Base-by-base conservation (phyloP, 2,113 vertebrate genomes). In the Phycodurus eques region DNA sequence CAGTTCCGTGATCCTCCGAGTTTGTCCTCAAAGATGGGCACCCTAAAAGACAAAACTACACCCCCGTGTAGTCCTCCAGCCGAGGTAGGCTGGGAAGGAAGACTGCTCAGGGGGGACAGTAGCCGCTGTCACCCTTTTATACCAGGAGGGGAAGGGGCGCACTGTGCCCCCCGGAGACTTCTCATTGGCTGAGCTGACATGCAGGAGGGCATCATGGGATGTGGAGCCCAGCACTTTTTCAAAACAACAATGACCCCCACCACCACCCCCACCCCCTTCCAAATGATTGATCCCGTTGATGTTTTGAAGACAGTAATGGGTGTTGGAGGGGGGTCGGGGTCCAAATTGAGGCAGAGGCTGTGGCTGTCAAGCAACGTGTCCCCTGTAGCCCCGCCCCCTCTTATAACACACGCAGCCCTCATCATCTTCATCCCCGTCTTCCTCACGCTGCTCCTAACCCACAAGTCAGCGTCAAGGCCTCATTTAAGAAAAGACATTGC, bases 51-150 rank as follows among this genome's bases (percentile, higher is more conserved):
- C 96, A 95, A 96, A 98, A 98, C 96, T 95, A 96, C 96, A 98
- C 96, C 80, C 94, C 92, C 88, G 93, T 96, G 96, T 95, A 95
- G 96, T 96, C 97, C 97, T 97, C 96, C 96, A 97, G 95, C 97
- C 94, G 96, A 98, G 96, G 97, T 94, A 96, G 95, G 96, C 92
- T 95, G 96, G 96, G 96, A 96, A 97, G 94, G 95, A 94, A 94
- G 90, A 96, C 96, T 96, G 96, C 97, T 99, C 94, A 94, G 91
- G 94, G 95, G 92, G 90, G 94, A 86, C 94, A 92, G 92, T 80
- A 93, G 88, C 88, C 94, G 88, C 84, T 75, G 79, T 88, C 87
- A 81, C 81, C 92, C 76, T 94, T 95, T 93, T 99, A 95, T 99
- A 99, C 93, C 71, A 84, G 88, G 78, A 86, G 92, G 91, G 85